phyloP scores from a whole-genome alignment of 2,888 invertebrate species.

The Dendrolimus pini region DNA sequence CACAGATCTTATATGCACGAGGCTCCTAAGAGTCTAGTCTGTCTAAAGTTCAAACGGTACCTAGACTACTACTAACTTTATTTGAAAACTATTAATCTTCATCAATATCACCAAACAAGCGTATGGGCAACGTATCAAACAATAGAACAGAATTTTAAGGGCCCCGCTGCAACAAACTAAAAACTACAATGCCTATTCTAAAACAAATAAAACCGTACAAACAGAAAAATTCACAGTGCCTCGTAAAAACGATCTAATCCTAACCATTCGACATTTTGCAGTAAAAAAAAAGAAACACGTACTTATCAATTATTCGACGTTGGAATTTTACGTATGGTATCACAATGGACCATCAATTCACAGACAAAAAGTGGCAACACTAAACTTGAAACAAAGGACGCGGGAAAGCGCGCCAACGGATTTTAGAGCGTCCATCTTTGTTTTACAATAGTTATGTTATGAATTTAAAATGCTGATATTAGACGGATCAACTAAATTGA shows the following conservation, averaged over 20 bases:
- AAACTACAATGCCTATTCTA: neutral
- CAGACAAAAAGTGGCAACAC: constrained; percentile 54
- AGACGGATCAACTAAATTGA: too few species aligned
- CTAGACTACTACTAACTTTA: too few species aligned
- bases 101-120: too few species aligned
- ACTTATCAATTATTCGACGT: constrained; percentile 61
- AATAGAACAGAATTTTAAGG: neutral
- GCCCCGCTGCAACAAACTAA: neutral
- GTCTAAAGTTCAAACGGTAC: too few species aligned
- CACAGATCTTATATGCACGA: too few species aligned
- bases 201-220: constrained; percentile 11
- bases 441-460: too few species aligned
- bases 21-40: too few species aligned
- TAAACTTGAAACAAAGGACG: constrained; percentile 46
- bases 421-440: too few species aligned
- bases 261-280: constrained; percentile 42
- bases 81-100: too few species aligned
- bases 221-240: constrained; percentile 21
- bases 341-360: constrained; percentile 68
- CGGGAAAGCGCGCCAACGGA: constrained; percentile 5
- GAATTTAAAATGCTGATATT: too few species aligned
- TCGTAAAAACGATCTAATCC: constrained; percentile 42
- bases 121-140: neutral
- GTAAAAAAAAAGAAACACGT: constrained; percentile 30
- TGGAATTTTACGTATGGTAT: constrained; percentile 56